Evolutionary conservation across 2,888 invertebrate genomes (phyloP).

Genomic region (Brachyptera putata): DNA sequence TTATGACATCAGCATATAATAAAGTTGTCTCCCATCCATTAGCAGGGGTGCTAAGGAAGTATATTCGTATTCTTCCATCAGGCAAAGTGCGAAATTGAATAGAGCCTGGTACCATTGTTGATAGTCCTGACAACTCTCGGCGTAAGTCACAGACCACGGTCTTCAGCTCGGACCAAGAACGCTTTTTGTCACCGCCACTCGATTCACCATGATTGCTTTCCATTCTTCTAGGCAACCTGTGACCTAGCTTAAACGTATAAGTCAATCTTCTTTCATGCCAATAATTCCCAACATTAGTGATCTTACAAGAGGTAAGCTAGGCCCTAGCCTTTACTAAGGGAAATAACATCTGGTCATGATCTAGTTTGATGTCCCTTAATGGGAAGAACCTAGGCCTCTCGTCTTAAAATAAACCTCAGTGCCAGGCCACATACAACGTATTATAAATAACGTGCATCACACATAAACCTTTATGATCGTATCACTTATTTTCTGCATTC

Average conservation of each 20-base stretch:
- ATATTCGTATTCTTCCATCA: slow-evolving; percentile 78
- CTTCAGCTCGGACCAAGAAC: slow-evolving; percentile 74
- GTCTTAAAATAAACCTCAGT: slow-evolving; percentile 5
- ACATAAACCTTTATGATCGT: no score
- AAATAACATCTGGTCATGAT: not conserved
- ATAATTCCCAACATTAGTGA: no score
- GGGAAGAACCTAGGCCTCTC: slow-evolving; percentile 9
- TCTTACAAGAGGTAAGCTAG: no score
- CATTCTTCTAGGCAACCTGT: slow-evolving; percentile 1
- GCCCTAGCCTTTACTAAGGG: no score
- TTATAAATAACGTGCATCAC: no score
- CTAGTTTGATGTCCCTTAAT: not conserved
- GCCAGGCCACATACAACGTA: no score
- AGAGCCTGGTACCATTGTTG: slow-evolving; percentile 76
- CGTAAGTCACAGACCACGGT: slow-evolving; percentile 76
- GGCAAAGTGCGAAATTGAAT: slow-evolving; percentile 73
- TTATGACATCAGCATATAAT: slow-evolving; percentile 70
- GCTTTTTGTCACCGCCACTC: slow-evolving; percentile 2
- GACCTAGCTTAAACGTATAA: no score
- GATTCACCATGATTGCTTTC: not conserved
- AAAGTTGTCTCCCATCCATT: slow-evolving; percentile 89
- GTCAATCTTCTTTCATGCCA: no score
- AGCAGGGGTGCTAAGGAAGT: slow-evolving; percentile 83
- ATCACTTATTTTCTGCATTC: no score
- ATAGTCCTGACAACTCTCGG: slow-evolving; percentile 70